These are phyloP conservation scores for Phrynocephalus versicolor DNA, from an alignment of 2,113 vertebrate genomes.

Conservation along the genomic window DNA sequence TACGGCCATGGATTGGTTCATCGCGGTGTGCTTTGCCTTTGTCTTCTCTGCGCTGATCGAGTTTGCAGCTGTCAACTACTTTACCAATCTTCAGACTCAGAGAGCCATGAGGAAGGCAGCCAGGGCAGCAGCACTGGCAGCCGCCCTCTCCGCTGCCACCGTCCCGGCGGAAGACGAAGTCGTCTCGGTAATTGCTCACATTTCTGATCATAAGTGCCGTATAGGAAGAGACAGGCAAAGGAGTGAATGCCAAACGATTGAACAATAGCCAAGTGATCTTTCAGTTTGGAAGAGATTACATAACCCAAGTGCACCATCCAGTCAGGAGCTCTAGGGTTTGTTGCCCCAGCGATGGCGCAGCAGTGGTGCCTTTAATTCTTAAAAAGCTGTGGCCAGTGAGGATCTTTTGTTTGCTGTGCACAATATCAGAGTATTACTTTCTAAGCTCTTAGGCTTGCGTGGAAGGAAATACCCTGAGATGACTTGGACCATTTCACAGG, in stretches of 20 bases:
- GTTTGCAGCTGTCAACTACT: constrained; percentile 97
- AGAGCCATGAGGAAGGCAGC: constrained; percentile 78
- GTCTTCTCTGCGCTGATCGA: constrained; percentile 97
- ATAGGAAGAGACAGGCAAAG: constrained; percentile 73
- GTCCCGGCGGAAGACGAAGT: constrained; percentile 79
- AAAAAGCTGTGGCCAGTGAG: not conserved
- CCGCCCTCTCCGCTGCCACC: constrained; percentile 76
- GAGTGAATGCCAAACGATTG: constrained; percentile 39
- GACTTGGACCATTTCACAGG: constrained; percentile 18
- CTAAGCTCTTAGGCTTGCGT: constrained; percentile 19
- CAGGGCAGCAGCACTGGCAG: constrained; percentile 76
- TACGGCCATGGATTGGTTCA: constrained; percentile 98
- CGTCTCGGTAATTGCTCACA: constrained; percentile 82
- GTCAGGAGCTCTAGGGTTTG: constrained; percentile 14
- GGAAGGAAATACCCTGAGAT: constrained; percentile 22
- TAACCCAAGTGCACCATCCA: constrained; percentile 58
- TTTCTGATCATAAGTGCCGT: constrained; percentile 72
- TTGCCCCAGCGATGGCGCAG: constrained; percentile 14
- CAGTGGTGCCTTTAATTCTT: not conserved
- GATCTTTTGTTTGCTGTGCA: constrained; percentile 18
- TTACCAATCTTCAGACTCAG: constrained; percentile 92
- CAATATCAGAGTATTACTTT: constrained; percentile 41
- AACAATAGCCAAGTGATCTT: constrained; percentile 45
- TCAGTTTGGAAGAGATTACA: constrained; percentile 67
- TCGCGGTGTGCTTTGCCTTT: constrained; percentile 95